Base-by-base conservation (phyloP, 2,888 invertebrate genomes). In the Coleophora flavipennella region DNA sequence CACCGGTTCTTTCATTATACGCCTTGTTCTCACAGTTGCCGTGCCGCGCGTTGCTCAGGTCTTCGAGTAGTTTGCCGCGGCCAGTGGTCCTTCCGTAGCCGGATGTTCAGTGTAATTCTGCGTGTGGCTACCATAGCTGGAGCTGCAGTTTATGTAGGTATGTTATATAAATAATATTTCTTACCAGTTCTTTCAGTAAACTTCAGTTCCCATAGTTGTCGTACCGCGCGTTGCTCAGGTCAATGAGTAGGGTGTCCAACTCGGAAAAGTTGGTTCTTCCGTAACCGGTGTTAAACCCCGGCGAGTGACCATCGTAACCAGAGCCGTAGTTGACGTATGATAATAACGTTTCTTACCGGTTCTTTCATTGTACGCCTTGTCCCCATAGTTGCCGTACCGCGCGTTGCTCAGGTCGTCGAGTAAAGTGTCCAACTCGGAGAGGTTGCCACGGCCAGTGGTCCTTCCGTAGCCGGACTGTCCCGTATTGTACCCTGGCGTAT, bases 401-500 rank as follows among this genome's bases (percentile, higher is more conserved):
- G 92, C 92, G 67, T 91, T 92, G 84, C 96, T 96, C 54, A 98
- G 87, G 71, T 97, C 97, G 65, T 96, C 93, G 41, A 98, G 86
- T 38, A 98, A 86, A 11, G 92, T 94, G 73, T 98, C 97, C 66
- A 98, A 75, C 73, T 97, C 97, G 0, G 94, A 93, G 34, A 97
- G 86, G 74, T 96, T 94, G 53, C 91, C 93, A 35, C 75, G 59
- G 10, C 70, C 67, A 0, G 54, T 50, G 3, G 79, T 75, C 46
- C 75, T 55, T 36, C 80, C 83, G 42, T 81, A 79, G 4, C 73
- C 77, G 36, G 54, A 38, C 43, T 51, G 53, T 39, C 50, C 47
- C 11, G 55, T 54, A 36, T 52, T 57, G 51, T 69, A 66, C 25
- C 59, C 61, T 1, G 69, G 63, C 13, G 62, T 57, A 40, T 70